Evolutionary conservation across 23 tunicate species (phyloP).

Genomic region (Styela clava): DNA sequence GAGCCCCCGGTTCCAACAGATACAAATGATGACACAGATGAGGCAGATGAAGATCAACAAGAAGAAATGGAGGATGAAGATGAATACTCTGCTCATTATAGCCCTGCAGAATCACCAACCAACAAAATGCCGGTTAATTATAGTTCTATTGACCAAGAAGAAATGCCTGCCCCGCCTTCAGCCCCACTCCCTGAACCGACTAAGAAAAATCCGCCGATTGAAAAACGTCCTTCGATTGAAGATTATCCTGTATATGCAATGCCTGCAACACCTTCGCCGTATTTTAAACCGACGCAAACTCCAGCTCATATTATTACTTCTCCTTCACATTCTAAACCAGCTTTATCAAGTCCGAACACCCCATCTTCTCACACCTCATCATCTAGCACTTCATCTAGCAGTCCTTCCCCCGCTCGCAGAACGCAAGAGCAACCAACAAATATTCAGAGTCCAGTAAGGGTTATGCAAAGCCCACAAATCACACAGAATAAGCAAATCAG

Average conservation of each 20-base stretch:
- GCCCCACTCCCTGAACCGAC: slow-evolving; percentile 6
- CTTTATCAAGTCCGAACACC: neutral
- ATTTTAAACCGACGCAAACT: neutral
- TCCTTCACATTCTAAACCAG: neutral
- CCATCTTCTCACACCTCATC: neutral
- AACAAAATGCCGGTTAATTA: neutral
- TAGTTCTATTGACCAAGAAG: slow-evolving; percentile 14
- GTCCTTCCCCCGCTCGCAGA: neutral
- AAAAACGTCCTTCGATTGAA: slow-evolving; percentile 29
- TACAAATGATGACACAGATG: neutral
- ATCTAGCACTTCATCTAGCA: neutral
- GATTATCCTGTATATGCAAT: slow-evolving; percentile 29
- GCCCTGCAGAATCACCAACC: slow-evolving; percentile 15
- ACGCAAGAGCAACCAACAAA: neutral
- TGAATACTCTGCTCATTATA: neutral
- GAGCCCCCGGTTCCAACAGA: slow-evolving; percentile 7
- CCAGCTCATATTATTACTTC: neutral
- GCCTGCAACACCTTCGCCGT: slow-evolving; percentile 34
- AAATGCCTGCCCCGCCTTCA: neutral
- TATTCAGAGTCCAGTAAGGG: neutral
- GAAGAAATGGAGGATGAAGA: slow-evolving; percentile 24
- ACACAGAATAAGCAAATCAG: neutral
- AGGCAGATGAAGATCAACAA: slow-evolving; percentile 1
- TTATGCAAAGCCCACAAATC: neutral
- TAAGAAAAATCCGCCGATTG: slow-evolving; percentile 33